Evolutionary conservation across 2,113 vertebrate genomes (phyloP).

Genomic region (Rhinolophus ferrumequinum): DNA sequence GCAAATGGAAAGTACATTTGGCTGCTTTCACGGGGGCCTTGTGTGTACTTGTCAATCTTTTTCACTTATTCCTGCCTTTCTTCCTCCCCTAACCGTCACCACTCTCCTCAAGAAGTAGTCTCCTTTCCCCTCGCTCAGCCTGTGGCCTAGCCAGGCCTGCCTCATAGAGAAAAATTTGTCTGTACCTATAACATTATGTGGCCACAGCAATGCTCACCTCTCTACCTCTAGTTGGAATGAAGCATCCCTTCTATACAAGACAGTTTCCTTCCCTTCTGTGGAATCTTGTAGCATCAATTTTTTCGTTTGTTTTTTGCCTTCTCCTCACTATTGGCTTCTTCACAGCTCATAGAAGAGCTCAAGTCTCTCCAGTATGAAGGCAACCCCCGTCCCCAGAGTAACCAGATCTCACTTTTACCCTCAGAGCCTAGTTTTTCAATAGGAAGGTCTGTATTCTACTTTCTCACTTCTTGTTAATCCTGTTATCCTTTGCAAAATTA

Average conservation of each 20-base stretch:
- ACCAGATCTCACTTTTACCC: background rate
- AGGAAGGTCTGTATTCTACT: background rate
- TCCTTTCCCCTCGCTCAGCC: background rate
- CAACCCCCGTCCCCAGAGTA: background rate
- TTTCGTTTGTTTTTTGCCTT: background rate
- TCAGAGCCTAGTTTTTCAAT: background rate
- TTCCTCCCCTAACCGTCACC: background rate
- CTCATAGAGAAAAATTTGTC: background rate
- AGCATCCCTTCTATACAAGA: background rate
- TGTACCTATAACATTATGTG: background rate
- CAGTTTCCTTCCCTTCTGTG: background rate
- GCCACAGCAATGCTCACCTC: background rate
- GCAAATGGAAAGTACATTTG: background rate
- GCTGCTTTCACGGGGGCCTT: background rate
- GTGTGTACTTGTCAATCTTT: background rate
- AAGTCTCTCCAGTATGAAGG: background rate
- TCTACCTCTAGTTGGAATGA: background rate
- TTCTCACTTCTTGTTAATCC: background rate
- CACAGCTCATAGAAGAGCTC: background rate
- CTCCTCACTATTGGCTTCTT: background rate
- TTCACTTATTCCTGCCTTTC: rapidly evolving
- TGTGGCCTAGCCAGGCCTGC: background rate
- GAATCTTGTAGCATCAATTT: background rate
- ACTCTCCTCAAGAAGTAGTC: background rate
- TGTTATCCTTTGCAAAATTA: background rate